Evolutionary conservation across 1,140 invertebrate genomes (phyloP).

Genomic region (Pseudobourletiella spinata): DNA sequence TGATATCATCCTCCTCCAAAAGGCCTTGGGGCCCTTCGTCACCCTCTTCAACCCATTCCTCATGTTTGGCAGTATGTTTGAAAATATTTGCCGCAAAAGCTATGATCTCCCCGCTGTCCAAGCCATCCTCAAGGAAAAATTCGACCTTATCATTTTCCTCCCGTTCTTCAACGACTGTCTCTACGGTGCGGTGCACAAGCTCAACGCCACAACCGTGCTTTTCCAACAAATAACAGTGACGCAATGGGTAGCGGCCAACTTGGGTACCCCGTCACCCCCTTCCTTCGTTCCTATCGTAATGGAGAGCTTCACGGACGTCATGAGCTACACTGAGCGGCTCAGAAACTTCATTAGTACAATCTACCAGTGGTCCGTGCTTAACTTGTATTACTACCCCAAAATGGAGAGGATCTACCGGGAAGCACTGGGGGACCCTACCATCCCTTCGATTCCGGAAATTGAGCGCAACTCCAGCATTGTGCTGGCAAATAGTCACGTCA

Average conservation of each 20-base stretch:
- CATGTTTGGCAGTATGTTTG: not conserved
- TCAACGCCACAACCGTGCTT: conserved; percentile 15
- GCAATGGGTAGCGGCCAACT: not conserved
- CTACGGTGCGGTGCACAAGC: conserved; percentile 11
- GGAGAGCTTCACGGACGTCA: conserved; percentile 43
- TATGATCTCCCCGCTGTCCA: not conserved
- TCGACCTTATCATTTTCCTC: conserved; percentile 16
- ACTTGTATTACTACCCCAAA: not conserved
- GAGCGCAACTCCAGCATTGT: conserved; percentile 40
- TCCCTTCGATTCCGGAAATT: conserved; percentile 1
- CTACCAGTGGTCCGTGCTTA: not conserved
- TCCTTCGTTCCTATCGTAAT: conserved; percentile 38
- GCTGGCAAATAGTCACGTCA: conserved; percentile 45
- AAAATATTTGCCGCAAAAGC: not conserved
- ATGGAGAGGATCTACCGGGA: not conserved
- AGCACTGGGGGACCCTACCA: not conserved
- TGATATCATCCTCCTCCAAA: not conserved
- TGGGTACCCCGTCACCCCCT: conserved; percentile 6
- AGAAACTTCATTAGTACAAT: conserved; percentile 41
- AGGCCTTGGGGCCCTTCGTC: not conserved
- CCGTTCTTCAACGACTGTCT: conserved; percentile 21
- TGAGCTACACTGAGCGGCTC: conserved; percentile 52
- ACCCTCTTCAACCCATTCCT: not conserved
- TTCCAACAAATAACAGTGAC: not conserved
- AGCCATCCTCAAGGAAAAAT: not conserved